A percentile compares a stretch with the other conserved stretches of the same genome.
Evolutionary conservation across 2,888 invertebrate genomes (phyloP).

Genomic region (Chrysotoxum bicinctum): DNA sequence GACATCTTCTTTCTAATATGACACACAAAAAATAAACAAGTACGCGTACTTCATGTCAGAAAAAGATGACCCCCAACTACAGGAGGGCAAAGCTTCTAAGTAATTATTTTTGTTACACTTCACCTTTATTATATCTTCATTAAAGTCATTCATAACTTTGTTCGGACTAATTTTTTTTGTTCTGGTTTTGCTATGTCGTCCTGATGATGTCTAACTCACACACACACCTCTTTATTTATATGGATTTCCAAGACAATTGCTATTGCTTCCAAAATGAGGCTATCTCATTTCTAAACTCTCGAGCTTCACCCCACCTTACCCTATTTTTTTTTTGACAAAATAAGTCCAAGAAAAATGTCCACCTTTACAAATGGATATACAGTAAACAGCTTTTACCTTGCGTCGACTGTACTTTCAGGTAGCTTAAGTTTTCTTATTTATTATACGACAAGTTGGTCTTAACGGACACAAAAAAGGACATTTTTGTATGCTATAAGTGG

Average conservation of each 20-base stretch:
- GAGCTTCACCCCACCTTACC: background rate
- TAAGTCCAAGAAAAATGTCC: conserved; percentile 49
- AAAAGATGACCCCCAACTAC: background rate
- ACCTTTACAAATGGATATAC: conserved; percentile 33
- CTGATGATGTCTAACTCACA: background rate
- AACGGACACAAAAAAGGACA: conserved; percentile 31
- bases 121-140: conserved; percentile 65
- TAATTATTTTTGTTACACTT: conserved; percentile 70
- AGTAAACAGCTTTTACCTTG: background rate
- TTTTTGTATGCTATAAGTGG: conserved; percentile 43
- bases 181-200: conserved; percentile 11
- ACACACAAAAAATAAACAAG: background rate
- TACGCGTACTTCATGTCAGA: conserved; percentile 15
- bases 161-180: background rate
- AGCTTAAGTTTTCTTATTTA: conserved; percentile 67
- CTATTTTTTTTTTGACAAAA: conserved; percentile 33
- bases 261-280: conserved; percentile 11
- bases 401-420: conserved; percentile 29
- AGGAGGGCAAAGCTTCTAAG: conserved; percentile 59
- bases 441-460: conserved; percentile 42
- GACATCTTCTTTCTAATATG: background rate
- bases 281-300: conserved; percentile 16
- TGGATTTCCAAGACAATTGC: conserved; percentile 9
- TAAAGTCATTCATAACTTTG: conserved; percentile 71
- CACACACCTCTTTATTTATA: conserved; percentile 3